Conservation (phyloP, 2,888 invertebrate genomes). For the Campopleginae sp. region DNA sequence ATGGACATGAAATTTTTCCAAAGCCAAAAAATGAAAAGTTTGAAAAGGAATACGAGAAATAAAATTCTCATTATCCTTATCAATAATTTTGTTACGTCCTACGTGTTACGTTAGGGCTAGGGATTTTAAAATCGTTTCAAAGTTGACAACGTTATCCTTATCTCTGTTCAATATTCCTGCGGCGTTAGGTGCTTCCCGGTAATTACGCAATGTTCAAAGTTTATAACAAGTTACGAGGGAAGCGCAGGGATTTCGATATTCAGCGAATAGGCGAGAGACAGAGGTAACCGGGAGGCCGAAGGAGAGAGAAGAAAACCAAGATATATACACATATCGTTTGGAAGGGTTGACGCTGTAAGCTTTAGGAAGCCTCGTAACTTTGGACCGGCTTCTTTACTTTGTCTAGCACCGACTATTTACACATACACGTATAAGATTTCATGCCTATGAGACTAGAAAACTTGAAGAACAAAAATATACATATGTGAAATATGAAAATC, state of each 20-base stretch:
- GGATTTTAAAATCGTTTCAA: slow-evolving; percentile 3
- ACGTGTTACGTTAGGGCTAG: not conserved
- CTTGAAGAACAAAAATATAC: not conserved
- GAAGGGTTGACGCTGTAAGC: slow-evolving; percentile 1
- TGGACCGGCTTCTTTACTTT: slow-evolving; percentile 33
- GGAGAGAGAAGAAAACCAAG: not conserved
- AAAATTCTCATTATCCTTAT: not conserved
- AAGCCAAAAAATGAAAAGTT: not conserved
- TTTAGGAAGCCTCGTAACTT: slow-evolving; percentile 52
- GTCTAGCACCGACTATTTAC: slow-evolving; percentile 20
- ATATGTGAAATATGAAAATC: not conserved
- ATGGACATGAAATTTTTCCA: too few species aligned
- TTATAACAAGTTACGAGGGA: slow-evolving; percentile 72
- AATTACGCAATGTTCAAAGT: slow-evolving; percentile 75
- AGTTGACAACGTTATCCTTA: slow-evolving; percentile 29
- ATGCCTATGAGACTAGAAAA: not conserved
- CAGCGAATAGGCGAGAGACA: slow-evolving; percentile 20
- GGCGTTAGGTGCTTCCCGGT: slow-evolving; percentile 71
- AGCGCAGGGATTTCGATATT: slow-evolving; percentile 20
- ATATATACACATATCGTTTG: slow-evolving; percentile 24
- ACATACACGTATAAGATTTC: not conserved
- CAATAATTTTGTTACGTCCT: not conserved
- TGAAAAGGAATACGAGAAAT: not conserved
- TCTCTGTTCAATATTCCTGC: slow-evolving; percentile 23
- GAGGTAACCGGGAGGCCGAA: not conserved